Evolutionary conservation across 2,888 invertebrate species (phyloP), one percentile per base, ranked within the genome.

Genomic region (Clivina fossor): DNA sequence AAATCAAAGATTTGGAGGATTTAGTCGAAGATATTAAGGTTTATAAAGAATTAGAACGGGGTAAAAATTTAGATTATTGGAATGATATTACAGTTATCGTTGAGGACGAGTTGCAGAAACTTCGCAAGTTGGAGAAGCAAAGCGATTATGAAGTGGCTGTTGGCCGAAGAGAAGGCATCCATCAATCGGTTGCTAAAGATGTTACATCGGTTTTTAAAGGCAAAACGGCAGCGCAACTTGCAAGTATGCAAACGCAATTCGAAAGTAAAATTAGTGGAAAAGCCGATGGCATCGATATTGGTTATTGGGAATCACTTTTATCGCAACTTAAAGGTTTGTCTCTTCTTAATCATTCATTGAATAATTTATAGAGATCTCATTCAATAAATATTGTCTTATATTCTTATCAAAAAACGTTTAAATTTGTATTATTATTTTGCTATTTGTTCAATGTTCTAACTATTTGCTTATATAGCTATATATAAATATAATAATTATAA

Each of bases 271-370:
- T 97, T 58, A 80, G 80, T 64, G 86, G 88, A 0, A 85, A 88
- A 60, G 84, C 84, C 37, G 94, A 92, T 74, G 95, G 94, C 11
- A 86, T 96, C 38, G 98, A 98, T 76, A 88, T 97, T 60, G 93
- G 93, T 38, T 99, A 97, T 75, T 99, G 98, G 98, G 98, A 99
- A 77, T 92, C 93, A 41, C 76, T 99, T 61, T 78, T 96, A 26
- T 92, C 92, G n/a, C 94, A 96, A 72, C 78, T 99, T 7, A 94
- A 93, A 78, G n/a, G n/a, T n/a, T n/a, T n/a, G n/a, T n/a, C n/a
- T n/a, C n/a, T n/a, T n/a, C n/a, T n/a, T n/a, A n/a, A n/a, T n/a
- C n/a, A n/a, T n/a, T n/a, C n/a, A n/a, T n/a, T n/a, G n/a, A n/a
- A 84, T 84, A 83, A 72, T 58, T 44, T 16, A 16, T 11, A 37